Percentiles rank a stretch among this genome's conserved stretches.
phyloP scores from a whole-genome alignment of 2,888 invertebrate species.

The Minunthozetes semirufus region DNA sequence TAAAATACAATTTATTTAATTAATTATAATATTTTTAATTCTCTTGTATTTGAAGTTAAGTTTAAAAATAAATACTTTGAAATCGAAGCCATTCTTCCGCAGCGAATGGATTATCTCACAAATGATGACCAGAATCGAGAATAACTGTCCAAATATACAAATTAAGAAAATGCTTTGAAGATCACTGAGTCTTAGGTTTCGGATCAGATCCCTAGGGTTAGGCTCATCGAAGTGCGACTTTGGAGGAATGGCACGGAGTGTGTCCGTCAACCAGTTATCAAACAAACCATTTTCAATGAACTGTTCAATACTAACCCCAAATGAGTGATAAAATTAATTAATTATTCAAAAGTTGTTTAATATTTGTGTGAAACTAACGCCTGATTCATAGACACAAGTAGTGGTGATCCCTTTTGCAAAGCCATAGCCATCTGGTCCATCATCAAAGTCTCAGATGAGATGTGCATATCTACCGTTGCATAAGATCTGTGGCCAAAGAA shows the following conservation, averaged over 20 bases:
- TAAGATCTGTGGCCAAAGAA: not conserved
- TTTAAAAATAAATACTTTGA: too few species aligned
- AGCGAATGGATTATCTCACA: too few species aligned
- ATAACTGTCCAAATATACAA: too few species aligned
- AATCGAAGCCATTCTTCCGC: too few species aligned
- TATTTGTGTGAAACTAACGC: not conserved
- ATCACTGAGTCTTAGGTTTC: too few species aligned
- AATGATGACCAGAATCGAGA: too few species aligned
- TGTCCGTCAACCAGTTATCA: not conserved
- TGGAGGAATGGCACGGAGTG: not conserved
- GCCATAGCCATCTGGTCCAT: slow-evolving; percentile 18
- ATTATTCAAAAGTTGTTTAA: not conserved
- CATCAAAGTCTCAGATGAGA: not conserved
- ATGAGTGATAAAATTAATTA: not conserved
- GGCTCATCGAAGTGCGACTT: too few species aligned
- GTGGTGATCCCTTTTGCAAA: slow-evolving; percentile 9
- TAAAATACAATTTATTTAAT: too few species aligned
- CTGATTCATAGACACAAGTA: not conserved
- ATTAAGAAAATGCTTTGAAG: too few species aligned
- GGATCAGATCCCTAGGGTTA: too few species aligned
- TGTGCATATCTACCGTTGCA: not conserved
- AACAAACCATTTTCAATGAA: slow-evolving; percentile 12
- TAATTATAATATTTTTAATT: too few species aligned
- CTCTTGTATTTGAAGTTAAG: too few species aligned
- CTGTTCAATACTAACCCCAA: not conserved